Percentiles rank a stretch among this genome's conserved stretches.
These are phyloP conservation scores for Monochamus alternatus DNA, from an alignment of 2,888 invertebrate genomes.

Conservation along the genomic window DNA sequence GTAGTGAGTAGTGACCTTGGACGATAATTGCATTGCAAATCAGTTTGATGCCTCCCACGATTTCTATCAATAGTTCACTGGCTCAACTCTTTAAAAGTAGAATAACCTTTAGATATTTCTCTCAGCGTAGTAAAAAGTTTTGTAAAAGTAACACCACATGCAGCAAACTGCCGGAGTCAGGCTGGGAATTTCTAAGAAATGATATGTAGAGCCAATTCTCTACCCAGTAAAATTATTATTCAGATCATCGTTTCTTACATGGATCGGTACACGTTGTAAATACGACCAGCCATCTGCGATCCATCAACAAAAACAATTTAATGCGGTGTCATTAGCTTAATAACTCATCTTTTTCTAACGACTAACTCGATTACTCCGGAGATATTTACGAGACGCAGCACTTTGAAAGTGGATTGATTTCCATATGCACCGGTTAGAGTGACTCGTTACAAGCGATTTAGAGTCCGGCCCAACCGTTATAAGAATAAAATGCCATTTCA, in stretches of 20 bases:
- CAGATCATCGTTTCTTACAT: background rate
- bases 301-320: background rate
- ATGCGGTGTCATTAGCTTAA: conserved; percentile 1
- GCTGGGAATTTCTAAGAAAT: too few species aligned
- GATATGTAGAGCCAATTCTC: background rate
- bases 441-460: conserved; percentile 33
- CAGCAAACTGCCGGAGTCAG: too few species aligned
- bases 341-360: conserved; percentile 14
- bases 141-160: too few species aligned
- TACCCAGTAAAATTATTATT: background rate
- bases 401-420: conserved; percentile 26
- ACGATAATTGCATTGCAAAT: too few species aligned
- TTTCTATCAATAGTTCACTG: too few species aligned
- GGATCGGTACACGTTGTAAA: background rate
- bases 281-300: conserved; percentile 7
- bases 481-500: conserved; percentile 56
- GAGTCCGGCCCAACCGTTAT: conserved; percentile 46
- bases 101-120: too few species aligned
- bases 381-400: conserved; percentile 8
- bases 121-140: too few species aligned
- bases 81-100: too few species aligned
- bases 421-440: conserved; percentile 21
- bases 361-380: background rate
- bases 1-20: too few species aligned
- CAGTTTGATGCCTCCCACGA: too few species aligned